Conservation (phyloP, 2,113 vertebrate species). For the Misgurnus mizolepis region DNA sequence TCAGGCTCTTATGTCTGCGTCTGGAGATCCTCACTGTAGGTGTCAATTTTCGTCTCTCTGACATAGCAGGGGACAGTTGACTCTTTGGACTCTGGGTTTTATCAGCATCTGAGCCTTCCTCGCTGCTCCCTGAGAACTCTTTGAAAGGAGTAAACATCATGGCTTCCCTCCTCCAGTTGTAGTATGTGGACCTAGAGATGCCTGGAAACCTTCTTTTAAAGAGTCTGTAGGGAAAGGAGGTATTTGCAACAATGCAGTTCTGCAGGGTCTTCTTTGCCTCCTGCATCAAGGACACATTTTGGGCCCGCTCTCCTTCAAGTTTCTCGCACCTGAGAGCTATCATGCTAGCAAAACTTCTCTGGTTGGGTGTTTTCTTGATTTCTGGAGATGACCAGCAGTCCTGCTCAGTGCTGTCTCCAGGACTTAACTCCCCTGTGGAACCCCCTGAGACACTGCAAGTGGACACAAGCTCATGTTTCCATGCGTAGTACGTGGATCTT, state of each 20-base stretch:
- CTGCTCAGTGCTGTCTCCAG: conserved; percentile 72
- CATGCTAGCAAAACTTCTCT: conserved; percentile 64
- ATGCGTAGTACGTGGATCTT: conserved; percentile 93
- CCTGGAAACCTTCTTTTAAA: conserved; percentile 92
- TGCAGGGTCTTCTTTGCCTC: conserved; percentile 89
- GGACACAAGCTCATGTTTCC: conserved; percentile 90
- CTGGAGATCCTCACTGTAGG: conserved; percentile 62
- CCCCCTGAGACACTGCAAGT: conserved; percentile 70
- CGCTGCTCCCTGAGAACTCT: conserved; percentile 64
- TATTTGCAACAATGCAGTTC: conserved; percentile 87
- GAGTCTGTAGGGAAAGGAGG: conserved; percentile 85
- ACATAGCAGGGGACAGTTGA: conserved; percentile 40
- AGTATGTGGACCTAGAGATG: conserved; percentile 94
- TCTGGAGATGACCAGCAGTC: conserved; percentile 76
- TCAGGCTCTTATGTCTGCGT: conserved; percentile 60
- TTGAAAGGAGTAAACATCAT: conserved; percentile 84
- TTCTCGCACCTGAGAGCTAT: conserved; percentile 65
- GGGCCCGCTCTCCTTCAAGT: conserved; percentile 69
- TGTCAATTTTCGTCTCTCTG: conserved; percentile 38
- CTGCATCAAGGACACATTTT: conserved; percentile 82
- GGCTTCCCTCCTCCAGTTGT: conserved; percentile 96
- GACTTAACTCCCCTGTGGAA: conserved; percentile 68
- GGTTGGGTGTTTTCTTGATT: conserved; percentile 55
- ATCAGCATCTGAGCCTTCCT: conserved; percentile 71
- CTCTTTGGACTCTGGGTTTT: conserved; percentile 69